A percentile compares a stretch with the other conserved stretches of the same genome.
phyloP scores from a whole-genome alignment of 1,140 invertebrate genomes.

The Plodia interpunctella region DNA sequence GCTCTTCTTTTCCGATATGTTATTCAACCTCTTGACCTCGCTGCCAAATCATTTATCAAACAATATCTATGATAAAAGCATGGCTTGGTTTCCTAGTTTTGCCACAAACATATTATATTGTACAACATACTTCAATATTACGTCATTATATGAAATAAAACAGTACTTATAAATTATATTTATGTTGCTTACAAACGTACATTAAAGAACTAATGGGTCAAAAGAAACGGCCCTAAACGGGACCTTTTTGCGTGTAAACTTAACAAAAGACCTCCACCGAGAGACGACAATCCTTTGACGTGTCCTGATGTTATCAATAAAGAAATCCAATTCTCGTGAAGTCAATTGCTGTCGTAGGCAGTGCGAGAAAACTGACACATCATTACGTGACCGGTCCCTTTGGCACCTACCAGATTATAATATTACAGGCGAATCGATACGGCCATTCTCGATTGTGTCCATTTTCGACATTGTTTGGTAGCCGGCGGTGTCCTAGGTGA shows the following conservation, averaged over 20 bases:
- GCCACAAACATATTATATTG: no score
- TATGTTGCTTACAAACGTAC: no score
- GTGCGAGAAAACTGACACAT: slow-evolving; percentile 49
- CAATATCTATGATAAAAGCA: background rate
- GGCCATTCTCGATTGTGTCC: background rate
- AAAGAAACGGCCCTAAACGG: no score
- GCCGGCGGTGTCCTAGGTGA: no score
- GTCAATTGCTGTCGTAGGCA: slow-evolving; percentile 28
- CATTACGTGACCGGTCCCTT: slow-evolving; percentile 58
- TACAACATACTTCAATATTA: no score
- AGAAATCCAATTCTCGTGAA: slow-evolving; percentile 48
- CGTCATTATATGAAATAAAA: no score
- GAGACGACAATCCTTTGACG: slow-evolving; percentile 11
- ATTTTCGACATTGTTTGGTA: background rate
- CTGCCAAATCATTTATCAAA: background rate
- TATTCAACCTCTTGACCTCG: background rate
- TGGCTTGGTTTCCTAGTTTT: no score
- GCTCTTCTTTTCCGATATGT: background rate
- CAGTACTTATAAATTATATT: no score
- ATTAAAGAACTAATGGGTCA: no score
- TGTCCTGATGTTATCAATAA: slow-evolving; percentile 45
- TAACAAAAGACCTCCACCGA: background rate
- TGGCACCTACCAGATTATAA: slow-evolving; percentile 34
- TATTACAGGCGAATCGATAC: slow-evolving; percentile 16
- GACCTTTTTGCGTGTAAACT: background rate